A percentile compares a stretch with the other conserved stretches of the same genome.
Conservation (phyloP, 2,797 vertebrate genomes). For the Rhinichthys osculus region DNA sequence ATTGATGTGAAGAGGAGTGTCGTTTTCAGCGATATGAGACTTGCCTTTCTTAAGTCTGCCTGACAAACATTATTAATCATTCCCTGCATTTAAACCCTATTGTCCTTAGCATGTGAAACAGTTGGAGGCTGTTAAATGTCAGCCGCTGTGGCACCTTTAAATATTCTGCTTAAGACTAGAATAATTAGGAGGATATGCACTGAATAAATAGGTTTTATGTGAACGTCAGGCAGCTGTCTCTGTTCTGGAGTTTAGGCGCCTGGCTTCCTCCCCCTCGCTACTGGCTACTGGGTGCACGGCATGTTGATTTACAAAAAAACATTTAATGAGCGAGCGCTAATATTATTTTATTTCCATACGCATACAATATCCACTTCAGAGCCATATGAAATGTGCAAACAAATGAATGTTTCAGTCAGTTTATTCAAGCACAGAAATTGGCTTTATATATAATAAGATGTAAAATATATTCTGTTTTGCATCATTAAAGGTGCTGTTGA, state of each 20-base stretch:
- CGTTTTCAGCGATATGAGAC: constrained; percentile 36
- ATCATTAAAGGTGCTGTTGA: not conserved
- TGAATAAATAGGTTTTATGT: constrained; percentile 57
- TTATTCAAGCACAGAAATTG: not conserved
- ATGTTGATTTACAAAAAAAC: constrained; percentile 26
- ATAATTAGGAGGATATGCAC: constrained; percentile 49
- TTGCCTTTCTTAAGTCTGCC: constrained; percentile 26
- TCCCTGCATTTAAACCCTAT: constrained; percentile 19
- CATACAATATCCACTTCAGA: not conserved
- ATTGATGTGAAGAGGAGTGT: constrained; percentile 41
- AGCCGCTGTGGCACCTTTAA: constrained; percentile 26
- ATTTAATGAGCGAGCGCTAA: constrained; percentile 39
- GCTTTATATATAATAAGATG: not conserved
- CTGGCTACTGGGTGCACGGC: not conserved
- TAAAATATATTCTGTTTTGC: not conserved
- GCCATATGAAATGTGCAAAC: not conserved
- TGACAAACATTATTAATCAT: constrained; percentile 21
- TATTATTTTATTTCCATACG: constrained; percentile 37
- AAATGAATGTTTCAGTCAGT: not conserved
- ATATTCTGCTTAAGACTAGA: constrained; percentile 29
- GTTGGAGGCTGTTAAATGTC: constrained; percentile 27
- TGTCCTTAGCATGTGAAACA: constrained; percentile 39
- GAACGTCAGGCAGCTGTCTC: constrained; percentile 48
- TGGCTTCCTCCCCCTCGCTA: constrained; percentile 2
- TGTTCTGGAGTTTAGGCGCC: constrained; percentile 43